These are phyloP conservation scores for Deladenus siricidicola DNA, from an alignment of 2,888 invertebrate species.

Conservation along the genomic window DNA sequence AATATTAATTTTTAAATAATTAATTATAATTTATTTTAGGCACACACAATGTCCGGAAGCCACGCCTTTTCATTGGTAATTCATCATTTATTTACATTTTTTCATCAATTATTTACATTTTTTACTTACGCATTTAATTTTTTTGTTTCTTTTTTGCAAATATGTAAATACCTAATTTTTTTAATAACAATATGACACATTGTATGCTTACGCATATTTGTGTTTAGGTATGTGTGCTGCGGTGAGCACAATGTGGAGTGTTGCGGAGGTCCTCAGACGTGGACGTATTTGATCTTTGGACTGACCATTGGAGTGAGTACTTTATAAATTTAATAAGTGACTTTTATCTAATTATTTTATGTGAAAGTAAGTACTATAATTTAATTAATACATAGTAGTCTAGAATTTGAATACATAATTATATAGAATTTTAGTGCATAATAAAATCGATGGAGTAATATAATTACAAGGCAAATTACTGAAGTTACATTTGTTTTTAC, in stretches of 20 bases:
- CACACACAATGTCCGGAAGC: constrained; percentile 49
- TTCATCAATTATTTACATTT: not conserved
- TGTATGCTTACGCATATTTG: not conserved
- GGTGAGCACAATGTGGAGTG: constrained; percentile 43
- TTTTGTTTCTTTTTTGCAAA: not conserved
- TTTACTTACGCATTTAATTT: no score
- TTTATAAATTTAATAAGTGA: not conserved
- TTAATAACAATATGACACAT: not conserved
- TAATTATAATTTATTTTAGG: constrained; percentile 25
- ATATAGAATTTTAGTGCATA: not conserved
- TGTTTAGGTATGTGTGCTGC: constrained; percentile 40
- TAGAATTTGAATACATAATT: not conserved
- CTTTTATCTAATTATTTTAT: not conserved
- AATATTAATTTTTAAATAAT: not conserved
- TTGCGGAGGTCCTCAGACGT: constrained; percentile 48
- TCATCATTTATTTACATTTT: not conserved
- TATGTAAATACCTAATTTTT: not conserved
- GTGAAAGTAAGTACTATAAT: not conserved
- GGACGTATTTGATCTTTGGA: constrained; percentile 32
- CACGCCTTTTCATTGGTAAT: constrained; percentile 41
- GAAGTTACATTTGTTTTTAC: no score
- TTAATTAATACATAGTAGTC: not conserved
- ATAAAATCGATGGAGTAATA: not conserved
- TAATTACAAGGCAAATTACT: no score
- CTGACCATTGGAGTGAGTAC: constrained; percentile 20